These are phyloP conservation scores for Torymus auratus DNA, from an alignment of 2,888 invertebrate species.

Conservation along the genomic window DNA sequence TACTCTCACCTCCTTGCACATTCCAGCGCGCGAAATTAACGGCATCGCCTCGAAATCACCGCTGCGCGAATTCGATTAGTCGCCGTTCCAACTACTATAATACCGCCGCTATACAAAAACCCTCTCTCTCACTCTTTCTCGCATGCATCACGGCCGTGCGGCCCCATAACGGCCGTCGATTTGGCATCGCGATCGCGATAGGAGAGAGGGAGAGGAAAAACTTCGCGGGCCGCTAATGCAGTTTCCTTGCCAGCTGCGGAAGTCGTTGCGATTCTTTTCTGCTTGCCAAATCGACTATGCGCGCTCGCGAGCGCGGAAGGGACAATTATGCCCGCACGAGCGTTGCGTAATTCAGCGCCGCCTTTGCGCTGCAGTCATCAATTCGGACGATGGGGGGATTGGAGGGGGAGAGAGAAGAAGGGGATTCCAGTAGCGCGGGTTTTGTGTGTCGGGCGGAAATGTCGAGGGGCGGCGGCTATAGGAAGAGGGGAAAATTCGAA, in stretches of 20 bases:
- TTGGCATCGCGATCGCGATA: conserved; percentile 28
- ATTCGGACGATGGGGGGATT: background rate
- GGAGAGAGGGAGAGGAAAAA: background rate
- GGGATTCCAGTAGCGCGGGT: too few relatives aligned
- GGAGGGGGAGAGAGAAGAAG: too few relatives aligned
- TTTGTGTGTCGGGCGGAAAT: too few relatives aligned
- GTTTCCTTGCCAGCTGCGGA: conserved; percentile 59
- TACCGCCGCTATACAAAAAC: too few relatives aligned
- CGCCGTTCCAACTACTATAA: background rate
- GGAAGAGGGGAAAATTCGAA: too few relatives aligned
- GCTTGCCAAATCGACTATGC: conserved; percentile 51
- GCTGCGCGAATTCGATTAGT: conserved; percentile 43
- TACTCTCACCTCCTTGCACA: background rate
- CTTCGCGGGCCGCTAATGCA: conserved; percentile 52
- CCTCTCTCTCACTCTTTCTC: too few relatives aligned
- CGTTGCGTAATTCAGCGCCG: too few relatives aligned
- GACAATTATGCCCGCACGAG: conserved; percentile 54
- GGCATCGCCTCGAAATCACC: conserved; percentile 8
- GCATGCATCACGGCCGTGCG: conserved; percentile 12
- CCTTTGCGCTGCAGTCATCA: conserved; percentile 27
- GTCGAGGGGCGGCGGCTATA: too few relatives aligned
- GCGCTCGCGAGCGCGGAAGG: conserved; percentile 30
- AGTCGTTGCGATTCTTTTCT: conserved; percentile 53
- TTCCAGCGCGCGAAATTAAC: conserved; percentile 12
- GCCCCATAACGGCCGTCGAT: conserved; percentile 9